phyloP scores from a whole-genome alignment of 2,113 vertebrate genomes.

The Notiomystis cincta region DNA sequence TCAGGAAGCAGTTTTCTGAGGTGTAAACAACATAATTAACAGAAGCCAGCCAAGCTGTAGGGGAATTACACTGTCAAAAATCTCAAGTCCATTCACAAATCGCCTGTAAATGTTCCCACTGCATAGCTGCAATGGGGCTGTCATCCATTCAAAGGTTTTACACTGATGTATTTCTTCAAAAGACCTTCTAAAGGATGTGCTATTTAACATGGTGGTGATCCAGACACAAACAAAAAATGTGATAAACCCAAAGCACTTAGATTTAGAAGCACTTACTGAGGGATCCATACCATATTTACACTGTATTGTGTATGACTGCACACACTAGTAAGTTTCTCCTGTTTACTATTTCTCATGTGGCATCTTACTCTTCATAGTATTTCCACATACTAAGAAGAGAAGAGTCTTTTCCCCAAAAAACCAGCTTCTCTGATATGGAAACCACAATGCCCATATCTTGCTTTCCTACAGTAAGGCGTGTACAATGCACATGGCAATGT shows the following conservation, averaged over 20 bases:
- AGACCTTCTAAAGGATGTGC: not conserved
- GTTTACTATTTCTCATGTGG: not conserved
- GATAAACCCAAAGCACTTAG: constrained; percentile 38
- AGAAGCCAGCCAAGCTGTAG: not conserved
- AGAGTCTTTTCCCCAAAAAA: constrained; percentile 30
- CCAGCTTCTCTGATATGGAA: not conserved
- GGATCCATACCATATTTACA: not conserved
- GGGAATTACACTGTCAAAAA: not conserved
- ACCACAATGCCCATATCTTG: not conserved
- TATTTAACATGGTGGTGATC: not conserved
- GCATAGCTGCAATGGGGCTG: not conserved
- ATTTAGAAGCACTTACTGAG: constrained; percentile 36
- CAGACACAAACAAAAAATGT: not conserved
- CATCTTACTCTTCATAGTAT: not conserved
- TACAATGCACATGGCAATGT: not conserved
- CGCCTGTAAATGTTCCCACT: not conserved
- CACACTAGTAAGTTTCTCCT: not conserved
- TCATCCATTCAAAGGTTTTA: not conserved
- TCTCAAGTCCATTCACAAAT: not conserved
- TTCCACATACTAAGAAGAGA: not conserved
- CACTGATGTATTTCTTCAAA: not conserved
- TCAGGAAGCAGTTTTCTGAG: not conserved
- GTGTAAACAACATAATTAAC: not conserved
- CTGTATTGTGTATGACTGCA: not conserved
- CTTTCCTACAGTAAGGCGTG: constrained; percentile 39